Evolutionary conservation across 2,113 vertebrate genomes (phyloP), one percentile per base, ranked within the genome.

Genomic region (Tychaedon coryphoeus): DNA sequence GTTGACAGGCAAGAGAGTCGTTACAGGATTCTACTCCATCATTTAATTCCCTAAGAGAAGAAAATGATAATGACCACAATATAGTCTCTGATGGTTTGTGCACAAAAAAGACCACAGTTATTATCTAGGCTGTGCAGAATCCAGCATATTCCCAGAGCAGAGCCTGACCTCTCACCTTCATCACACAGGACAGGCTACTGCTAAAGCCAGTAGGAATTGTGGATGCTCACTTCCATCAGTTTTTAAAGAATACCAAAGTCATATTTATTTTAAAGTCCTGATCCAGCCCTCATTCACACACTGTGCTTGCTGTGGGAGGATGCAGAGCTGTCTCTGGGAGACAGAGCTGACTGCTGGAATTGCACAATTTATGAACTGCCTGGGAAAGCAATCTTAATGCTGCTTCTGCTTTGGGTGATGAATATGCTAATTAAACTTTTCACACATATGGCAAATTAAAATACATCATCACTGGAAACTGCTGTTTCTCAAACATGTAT

Each of bases 381-480:
- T 85, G 42, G 70, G 62, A 87, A 86, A 61, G 54, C 26, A 80
- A 84, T 36, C 0, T 0, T 36, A 87, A 33, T 34, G 43, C 13
- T 90, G 22, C 60, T 87, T 81, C 66, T 93, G 47, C 26, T 67
- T 34, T 77, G 85, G 33, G 25, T 88, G 58, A 73, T 58, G 93
- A 95, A 95, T 94, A 94, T 90, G 84, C 50, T 95, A 91, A 93
- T 93, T 78, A 87, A 93, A 73, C 51, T 76, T 83, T 86, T 95
- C 81, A 95, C 54, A 82, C 87, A 90, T 72, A 90, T 20, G 50
- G 74, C 14, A 92, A 91, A 86, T 76, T 90, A 90, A 95, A 90
- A 90, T 82, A 93, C 31, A 81, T 73, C 58, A 47, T 79, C n/a
- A 62, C 45, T 91, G 64, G 54, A 93, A 95, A 75, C 73, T 82